Base-by-base conservation (phyloP, 2,888 invertebrate species). In the Vesta saturnalis region DNA sequence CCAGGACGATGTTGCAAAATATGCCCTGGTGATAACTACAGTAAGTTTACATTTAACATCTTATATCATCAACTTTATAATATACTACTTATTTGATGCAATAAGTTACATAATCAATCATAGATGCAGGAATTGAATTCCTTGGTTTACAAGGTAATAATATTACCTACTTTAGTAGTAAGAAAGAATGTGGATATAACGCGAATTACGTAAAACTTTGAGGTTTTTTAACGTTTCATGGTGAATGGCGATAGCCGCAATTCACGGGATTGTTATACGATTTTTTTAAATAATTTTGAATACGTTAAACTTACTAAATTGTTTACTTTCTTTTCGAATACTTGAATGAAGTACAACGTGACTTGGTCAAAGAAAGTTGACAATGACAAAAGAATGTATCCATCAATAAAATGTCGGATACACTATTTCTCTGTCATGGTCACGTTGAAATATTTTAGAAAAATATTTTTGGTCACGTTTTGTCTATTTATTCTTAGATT, bases 1-100 rank as follows among this genome's bases (percentile, higher is more conserved):
- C 93, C 94, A 16, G 95, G 94, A 73, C 89, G 92, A 78, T 97
- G 97, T 86, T 97, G 97, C 86, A 97, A 96, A 86, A 91, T 92
- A 3, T 97, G 97, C 81, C 94, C 94, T 5, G 94, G 93, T 73
- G 93, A 94, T 82, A 90, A 74, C 47, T 73, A 78, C 73, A 81
- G 84, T 84, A 78, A 83, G 83, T 82, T 54, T 56, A n/a, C n/a
- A n/a, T n/a, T n/a, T n/a, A n/a, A n/a, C n/a, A n/a, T n/a, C n/a
- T n/a, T n/a, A 23, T 23, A 23, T 23, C 23, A 8, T 23, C 8
- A 23, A 23, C 23, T 23, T 8, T 23, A 8, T 3, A 23, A 39
- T 39, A n/a, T n/a, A n/a, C n/a, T n/a, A n/a, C 39, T n/a, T n/a
- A n/a, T 39, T 39, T 39, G 12, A 4, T 39, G 39, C n/a, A 52